phyloP scores from a whole-genome alignment of 2,113 vertebrate genomes.

The Passerina amoena region DNA sequence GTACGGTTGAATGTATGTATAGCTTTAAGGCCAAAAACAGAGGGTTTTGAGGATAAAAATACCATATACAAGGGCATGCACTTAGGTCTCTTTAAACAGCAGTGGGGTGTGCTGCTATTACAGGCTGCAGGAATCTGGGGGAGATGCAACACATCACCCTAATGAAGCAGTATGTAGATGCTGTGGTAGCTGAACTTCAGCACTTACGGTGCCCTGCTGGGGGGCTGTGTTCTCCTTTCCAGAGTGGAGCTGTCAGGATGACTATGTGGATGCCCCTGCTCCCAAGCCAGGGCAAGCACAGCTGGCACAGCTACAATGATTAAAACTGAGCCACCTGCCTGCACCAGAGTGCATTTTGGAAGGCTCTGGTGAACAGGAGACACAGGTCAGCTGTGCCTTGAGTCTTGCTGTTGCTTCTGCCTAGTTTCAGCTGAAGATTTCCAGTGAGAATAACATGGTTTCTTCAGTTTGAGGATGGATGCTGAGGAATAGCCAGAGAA shows the following conservation, averaged over 20 bases:
- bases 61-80: neutral
- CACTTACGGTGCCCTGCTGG: neutral
- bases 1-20: neutral
- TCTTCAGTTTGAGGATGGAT: neutral
- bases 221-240: neutral
- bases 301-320: neutral
- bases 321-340: neutral
- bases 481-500: neutral
- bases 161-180: neutral
- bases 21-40: neutral
- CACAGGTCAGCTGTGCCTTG: neutral
- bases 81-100: neutral
- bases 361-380: neutral
- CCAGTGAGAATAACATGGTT: neutral
- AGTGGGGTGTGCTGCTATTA: neutral
- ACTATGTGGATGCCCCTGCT: accelerated
- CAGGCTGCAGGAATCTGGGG: neutral
- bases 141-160: neutral
- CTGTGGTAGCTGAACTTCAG: neutral
- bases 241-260: neutral
- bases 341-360: accelerated
- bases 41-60: neutral
- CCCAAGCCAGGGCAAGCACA: neutral
- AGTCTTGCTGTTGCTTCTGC: neutral
- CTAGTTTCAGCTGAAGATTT: neutral